These are phyloP conservation scores for Paracanthobrama guichenoti DNA, from an alignment of 2,113 vertebrate genomes.

Conservation along the genomic window DNA sequence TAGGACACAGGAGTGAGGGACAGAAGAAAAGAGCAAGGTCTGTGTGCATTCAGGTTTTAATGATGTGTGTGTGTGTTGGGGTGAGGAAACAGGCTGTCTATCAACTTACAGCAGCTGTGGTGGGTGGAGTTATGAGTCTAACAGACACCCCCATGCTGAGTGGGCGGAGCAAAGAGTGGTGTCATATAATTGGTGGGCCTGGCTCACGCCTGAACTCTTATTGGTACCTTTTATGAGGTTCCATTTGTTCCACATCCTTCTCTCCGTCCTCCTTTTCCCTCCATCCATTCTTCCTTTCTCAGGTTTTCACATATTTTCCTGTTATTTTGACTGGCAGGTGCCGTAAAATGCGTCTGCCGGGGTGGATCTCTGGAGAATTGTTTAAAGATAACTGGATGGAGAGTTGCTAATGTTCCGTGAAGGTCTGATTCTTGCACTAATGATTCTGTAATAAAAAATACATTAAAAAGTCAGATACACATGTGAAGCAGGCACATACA, in stretches of 20 bases:
- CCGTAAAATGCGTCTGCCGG: slow-evolving; percentile 8
- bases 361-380: slow-evolving; percentile 27
- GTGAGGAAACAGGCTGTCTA: slow-evolving; percentile 42
- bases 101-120: slow-evolving; percentile 52
- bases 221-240: slow-evolving; percentile 34
- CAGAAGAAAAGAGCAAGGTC: slow-evolving; percentile 39
- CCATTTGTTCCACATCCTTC: slow-evolving; percentile 48
- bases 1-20: slow-evolving; percentile 10
- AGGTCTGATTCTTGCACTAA: background rate
- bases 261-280: slow-evolving; percentile 2
- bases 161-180: slow-evolving; percentile 28
- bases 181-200: slow-evolving; percentile 16
- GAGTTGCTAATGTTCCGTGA: slow-evolving; percentile 30
- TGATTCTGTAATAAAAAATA: background rate
- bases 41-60: slow-evolving; percentile 48
- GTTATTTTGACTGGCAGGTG: slow-evolving; percentile 37
- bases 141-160: slow-evolving; percentile 45
- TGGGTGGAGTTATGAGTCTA: slow-evolving; percentile 54
- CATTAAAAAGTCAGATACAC: slow-evolving; percentile 15
- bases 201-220: slow-evolving; percentile 29
- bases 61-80: slow-evolving; percentile 49
- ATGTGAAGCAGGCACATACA: background rate
- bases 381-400: slow-evolving; percentile 38
- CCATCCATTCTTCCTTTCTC: slow-evolving; percentile 23
- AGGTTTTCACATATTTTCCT: slow-evolving; percentile 38